Evolutionary conservation across 2,113 vertebrate species (phyloP).

Genomic region (Oriolus oriolus): DNA sequence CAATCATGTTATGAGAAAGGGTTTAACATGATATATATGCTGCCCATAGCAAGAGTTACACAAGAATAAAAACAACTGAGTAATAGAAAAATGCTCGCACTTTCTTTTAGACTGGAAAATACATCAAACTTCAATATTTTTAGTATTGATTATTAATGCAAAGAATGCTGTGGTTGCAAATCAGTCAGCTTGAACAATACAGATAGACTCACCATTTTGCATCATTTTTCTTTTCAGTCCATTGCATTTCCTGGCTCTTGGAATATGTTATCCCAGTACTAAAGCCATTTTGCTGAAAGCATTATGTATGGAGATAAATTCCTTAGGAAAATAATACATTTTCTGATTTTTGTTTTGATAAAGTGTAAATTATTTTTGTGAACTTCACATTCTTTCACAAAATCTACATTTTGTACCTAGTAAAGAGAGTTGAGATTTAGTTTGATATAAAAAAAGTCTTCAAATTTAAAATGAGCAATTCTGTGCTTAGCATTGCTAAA

Average conservation of each 20-base stretch:
- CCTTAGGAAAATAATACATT: not conserved
- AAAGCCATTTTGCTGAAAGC: not conserved
- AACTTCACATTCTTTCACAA: not conserved
- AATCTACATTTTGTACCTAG: not conserved
- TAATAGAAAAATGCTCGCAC: not conserved
- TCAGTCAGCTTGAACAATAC: not conserved
- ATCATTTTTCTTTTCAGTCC: not conserved
- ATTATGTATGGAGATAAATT: not conserved
- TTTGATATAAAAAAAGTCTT: not conserved
- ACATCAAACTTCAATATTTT: not conserved
- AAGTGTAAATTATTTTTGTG: not conserved
- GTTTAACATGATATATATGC: not conserved
- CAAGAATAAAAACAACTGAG: not conserved
- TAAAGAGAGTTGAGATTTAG: not conserved
- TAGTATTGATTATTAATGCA: not conserved
- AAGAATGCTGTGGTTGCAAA: not conserved
- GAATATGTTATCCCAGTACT: not conserved
- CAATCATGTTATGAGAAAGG: not conserved
- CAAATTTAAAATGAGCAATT: not conserved
- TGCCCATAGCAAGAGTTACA: not conserved
- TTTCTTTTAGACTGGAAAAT: not conserved
- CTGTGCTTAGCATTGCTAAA: not conserved
- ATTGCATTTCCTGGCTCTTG: not conserved
- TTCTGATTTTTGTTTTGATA: not conserved
- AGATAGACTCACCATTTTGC: not conserved